These are phyloP conservation scores for Tinea trinotella DNA, from an alignment of 2,888 invertebrate genomes.

Conservation along the genomic window DNA sequence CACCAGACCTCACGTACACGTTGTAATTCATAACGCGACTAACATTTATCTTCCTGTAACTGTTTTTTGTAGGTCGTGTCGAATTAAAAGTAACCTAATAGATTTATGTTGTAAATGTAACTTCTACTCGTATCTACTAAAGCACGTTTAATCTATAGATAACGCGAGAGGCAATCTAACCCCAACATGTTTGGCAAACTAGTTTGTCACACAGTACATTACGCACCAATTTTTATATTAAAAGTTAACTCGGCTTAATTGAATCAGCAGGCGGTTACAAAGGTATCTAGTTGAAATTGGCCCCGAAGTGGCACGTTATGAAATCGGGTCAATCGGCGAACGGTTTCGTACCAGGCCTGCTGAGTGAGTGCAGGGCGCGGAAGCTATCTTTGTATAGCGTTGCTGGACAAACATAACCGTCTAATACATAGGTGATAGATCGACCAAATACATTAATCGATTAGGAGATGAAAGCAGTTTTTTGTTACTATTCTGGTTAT, in stretches of 20 bases:
- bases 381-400: not conserved
- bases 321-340: constrained; percentile 57
- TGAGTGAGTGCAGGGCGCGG: constrained; percentile 63
- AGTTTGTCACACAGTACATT: not conserved
- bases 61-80: not conserved
- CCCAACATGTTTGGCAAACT: not conserved
- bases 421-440: not conserved
- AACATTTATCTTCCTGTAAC: not conserved
- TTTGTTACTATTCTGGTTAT: not conserved
- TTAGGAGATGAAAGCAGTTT: not conserved
- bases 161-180: too few species aligned
- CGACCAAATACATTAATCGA: not conserved
- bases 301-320: constrained; percentile 36
- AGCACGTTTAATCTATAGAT: not conserved
- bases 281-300: constrained; percentile 23
- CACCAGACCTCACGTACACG: constrained; percentile 22
- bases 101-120: not conserved
- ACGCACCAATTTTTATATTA: not conserved
- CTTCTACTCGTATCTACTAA: too few species aligned
- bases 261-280: constrained; percentile 25
- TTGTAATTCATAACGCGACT: not conserved
- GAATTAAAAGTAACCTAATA: not conserved
- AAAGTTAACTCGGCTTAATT: constrained; percentile 13
- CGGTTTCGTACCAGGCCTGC: constrained; percentile 41
- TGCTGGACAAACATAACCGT: not conserved